phyloP scores from a whole-genome alignment of 2,797 vertebrate genomes.

The Ibycter americanus region DNA sequence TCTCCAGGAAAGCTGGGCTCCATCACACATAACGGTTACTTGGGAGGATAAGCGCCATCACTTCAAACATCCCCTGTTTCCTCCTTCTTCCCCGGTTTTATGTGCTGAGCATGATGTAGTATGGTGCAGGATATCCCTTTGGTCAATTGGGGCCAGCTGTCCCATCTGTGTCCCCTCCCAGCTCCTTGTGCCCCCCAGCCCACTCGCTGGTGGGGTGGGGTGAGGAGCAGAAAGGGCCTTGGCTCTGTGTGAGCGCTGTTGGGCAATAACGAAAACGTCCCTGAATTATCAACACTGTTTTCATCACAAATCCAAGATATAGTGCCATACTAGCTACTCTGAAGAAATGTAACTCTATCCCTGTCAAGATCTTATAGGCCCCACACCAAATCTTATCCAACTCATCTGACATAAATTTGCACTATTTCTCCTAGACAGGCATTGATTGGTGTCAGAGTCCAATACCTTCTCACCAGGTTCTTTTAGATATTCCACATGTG shows the following conservation, averaged over 20 bases:
- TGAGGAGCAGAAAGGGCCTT: no score
- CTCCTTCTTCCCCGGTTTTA: no score
- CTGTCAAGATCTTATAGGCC: not conserved
- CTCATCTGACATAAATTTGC: not conserved
- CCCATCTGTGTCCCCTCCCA: not conserved
- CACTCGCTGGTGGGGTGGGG: no score
- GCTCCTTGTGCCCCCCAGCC: no score
- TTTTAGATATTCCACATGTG: not conserved
- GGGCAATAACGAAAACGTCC: not conserved
- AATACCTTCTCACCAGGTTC: not conserved
- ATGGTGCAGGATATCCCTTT: accelerated
- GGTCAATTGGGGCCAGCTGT: not conserved
- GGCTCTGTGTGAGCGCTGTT: not conserved
- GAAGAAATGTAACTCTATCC: not conserved
- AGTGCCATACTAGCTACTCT: not conserved
- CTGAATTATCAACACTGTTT: not conserved
- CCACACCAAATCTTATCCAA: not conserved
- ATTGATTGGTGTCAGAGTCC: not conserved
- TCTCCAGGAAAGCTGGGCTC: not conserved
- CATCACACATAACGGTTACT: no score
- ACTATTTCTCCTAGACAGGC: not conserved
- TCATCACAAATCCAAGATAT: not conserved
- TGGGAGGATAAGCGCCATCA: no score
- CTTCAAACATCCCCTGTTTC: no score
- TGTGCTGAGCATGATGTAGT: no score